Percentiles rank a stretch among this genome's conserved stretches.
phyloP scores from a whole-genome alignment of 2,113 vertebrate genomes.

The Xyrauchen texanus region DNA sequence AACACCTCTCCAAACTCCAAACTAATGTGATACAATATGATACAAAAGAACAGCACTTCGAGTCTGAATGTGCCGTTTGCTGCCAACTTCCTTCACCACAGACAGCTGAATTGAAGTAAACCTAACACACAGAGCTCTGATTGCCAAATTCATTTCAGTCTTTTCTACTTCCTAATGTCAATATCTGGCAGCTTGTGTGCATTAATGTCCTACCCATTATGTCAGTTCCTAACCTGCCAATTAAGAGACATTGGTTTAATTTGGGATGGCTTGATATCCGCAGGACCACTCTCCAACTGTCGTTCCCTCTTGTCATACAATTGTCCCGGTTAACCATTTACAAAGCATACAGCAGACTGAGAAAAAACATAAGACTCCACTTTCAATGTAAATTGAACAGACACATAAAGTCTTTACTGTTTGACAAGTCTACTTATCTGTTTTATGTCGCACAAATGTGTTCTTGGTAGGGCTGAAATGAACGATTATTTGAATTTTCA shows the following conservation, averaged over 20 bases:
- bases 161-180: background rate
- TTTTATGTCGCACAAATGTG: background rate
- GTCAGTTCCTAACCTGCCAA: slow-evolving; percentile 31
- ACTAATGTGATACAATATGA: no score
- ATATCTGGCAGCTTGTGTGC: slow-evolving; percentile 14
- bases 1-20: no score
- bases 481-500: no score
- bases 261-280: slow-evolving; percentile 8
- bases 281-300: slow-evolving; percentile 26
- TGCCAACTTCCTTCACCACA: background rate
- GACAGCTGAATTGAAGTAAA: background rate
- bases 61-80: background rate
- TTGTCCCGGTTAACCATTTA: slow-evolving; percentile 5
- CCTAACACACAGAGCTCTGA: background rate
- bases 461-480: no score
- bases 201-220: background rate
- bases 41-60: background rate
- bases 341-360: background rate
- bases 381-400: background rate
- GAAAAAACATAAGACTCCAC: background rate
- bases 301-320: slow-evolving; percentile 27
- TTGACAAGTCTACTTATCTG: background rate
- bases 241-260: slow-evolving; percentile 35
- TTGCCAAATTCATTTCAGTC: background rate
- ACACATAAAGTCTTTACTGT: no score